Base-by-base conservation (phyloP, 2,888 invertebrate species). In the Diarsia brunnea region DNA sequence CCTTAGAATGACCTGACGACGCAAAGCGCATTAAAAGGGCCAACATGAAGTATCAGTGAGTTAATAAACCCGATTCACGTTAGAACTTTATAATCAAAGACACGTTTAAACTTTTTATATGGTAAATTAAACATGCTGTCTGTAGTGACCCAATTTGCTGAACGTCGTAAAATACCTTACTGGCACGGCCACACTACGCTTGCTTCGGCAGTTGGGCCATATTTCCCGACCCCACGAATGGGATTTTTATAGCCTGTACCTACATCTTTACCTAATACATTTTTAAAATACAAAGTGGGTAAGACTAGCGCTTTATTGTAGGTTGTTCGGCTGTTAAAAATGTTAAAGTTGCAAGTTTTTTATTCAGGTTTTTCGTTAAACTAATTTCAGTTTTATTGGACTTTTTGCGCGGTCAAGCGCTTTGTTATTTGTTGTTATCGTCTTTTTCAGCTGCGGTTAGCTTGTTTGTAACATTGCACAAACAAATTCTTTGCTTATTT, bases 161-260 rank as follows among this genome's bases (percentile, higher is more conserved):
- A 87, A 82, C 81, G 84, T 90, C 89, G 88, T 91, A 90, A 91
- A 90, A 88, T 85, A 88, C 79, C 77, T 72, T 77, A 78, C 61
- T 27, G 80, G 81, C 78, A 27, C 82, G 71, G 64, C 77, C 76
- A 58, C 49, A 69, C 71, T 65, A 69, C 58, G 74, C 74, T 61
- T 49, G 82, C 84, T 75, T 72, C 75, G 63, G 14, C 43, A 14
- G 24, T 43, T 43, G 8, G 72, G 75, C 84, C 80, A 88, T 89
- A 88, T 89, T 88, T 89, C 79, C 83, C 85, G 61, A 88, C 84
- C 79, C 80, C 84, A 83, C 84, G 82, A 91, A 90, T 88, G 81
- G 82, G 79, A 84, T 79, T 91, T 91, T 91, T 91, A 91, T 89
- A 81, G 85, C 83, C 75, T 82, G 82, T 87, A 82, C 81, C 84